phyloP scores from a whole-genome alignment of 2,113 vertebrate genomes.

The Callionymus lyra region DNA sequence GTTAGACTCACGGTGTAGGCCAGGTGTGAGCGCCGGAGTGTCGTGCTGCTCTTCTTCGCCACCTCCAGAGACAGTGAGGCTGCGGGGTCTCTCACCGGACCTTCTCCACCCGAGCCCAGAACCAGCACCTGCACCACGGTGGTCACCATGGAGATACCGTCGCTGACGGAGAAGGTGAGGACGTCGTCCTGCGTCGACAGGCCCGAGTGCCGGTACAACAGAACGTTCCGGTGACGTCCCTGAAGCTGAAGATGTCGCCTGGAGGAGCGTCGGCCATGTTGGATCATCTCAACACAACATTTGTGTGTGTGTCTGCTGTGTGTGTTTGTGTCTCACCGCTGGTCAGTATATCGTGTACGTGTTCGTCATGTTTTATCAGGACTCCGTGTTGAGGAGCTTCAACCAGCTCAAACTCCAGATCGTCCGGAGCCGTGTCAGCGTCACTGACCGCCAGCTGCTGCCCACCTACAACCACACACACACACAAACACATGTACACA shows the following conservation, averaged over 20 bases:
- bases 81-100: slow-evolving; percentile 63
- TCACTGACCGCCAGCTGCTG: slow-evolving; percentile 75
- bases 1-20: slow-evolving; percentile 76
- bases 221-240: slow-evolving; percentile 73
- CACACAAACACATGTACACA: slow-evolving; percentile 5
- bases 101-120: slow-evolving; percentile 43
- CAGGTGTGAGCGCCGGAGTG: slow-evolving; percentile 75
- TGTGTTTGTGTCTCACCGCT: slow-evolving; percentile 63
- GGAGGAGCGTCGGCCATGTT: background rate
- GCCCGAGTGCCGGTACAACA: slow-evolving; percentile 80
- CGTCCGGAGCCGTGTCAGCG: slow-evolving; percentile 69
- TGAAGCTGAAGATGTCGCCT: slow-evolving; percentile 86
- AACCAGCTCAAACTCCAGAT: slow-evolving; percentile 84
- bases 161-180: slow-evolving; percentile 82
- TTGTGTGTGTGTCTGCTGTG: background rate
- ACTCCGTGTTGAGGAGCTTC: slow-evolving; percentile 75
- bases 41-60: slow-evolving; percentile 71
- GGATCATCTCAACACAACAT: background rate
- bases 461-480: slow-evolving; percentile 53
- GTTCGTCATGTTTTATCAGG: slow-evolving; percentile 63
- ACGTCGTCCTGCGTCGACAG: slow-evolving; percentile 69
- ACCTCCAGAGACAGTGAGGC: slow-evolving; percentile 74
- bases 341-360: slow-evolving; percentile 56
- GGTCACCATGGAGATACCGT: slow-evolving; percentile 70
- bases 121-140: slow-evolving; percentile 74